These are phyloP conservation scores for Hipparchia semele DNA, from an alignment of 2,888 invertebrate species.

Conservation along the genomic window DNA sequence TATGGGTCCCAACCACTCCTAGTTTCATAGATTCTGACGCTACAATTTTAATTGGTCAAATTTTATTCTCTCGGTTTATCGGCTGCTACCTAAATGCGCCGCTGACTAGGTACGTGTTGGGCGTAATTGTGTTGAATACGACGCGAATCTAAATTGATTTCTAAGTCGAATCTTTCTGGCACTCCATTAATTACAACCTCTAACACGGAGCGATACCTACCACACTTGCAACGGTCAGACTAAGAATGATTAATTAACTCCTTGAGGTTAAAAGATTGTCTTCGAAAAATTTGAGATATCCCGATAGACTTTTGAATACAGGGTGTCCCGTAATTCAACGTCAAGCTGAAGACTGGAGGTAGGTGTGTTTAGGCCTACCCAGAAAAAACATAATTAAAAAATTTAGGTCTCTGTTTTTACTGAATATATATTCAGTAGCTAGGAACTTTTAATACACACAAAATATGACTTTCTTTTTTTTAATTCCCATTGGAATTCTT, in stretches of 20 bases:
- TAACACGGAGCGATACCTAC: neutral
- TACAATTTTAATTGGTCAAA: conserved; percentile 46
- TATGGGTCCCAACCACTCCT: conserved; percentile 61
- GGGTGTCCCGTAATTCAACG: no score
- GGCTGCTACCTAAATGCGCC: conserved; percentile 27
- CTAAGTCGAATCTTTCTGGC: conserved; percentile 2
- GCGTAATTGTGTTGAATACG: conserved; percentile 29
- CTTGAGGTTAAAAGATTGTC: neutral
- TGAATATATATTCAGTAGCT: no score
- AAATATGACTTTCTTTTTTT: no score
- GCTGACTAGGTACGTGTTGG: conserved; percentile 25
- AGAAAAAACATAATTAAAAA: no score
- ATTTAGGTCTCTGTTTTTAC: no score
- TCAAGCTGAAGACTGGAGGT: no score
- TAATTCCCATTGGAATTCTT: no score
- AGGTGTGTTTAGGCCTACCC: no score
- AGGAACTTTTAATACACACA: no score
- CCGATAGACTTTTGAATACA: no score
- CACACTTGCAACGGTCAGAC: neutral
- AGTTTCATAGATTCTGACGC: conserved; percentile 58
- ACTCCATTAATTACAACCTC: neutral
- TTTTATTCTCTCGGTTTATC: conserved; percentile 35
- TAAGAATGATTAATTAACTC: neutral
- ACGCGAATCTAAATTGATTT: conserved; percentile 19
- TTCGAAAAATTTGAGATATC: neutral